Evolutionary conservation across 1,140 invertebrate genomes (phyloP), one percentile per base, ranked within the genome.

Genomic region (Diuraphis noxia): DNA sequence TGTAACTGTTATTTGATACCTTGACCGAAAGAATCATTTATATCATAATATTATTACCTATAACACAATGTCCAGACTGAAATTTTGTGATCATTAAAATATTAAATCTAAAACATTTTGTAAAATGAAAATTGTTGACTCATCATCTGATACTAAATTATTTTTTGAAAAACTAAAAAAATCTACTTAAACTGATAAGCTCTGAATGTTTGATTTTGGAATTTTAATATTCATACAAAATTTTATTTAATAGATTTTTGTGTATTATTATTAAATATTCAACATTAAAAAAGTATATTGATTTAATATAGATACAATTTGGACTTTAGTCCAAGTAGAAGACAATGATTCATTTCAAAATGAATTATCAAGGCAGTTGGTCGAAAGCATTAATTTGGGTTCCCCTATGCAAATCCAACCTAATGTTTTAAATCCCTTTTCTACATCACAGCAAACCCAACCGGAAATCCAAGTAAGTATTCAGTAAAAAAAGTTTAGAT

Each of bases 271-370:
- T 82, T 34, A 43, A 2, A 17, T 49, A 46, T 43, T 43, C 43
- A 34, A 23, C 46, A 34, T 52, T 87, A 56, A 87, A 52, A 19
- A 43, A 84, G 30, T 34, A 6, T 86, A 86, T 49, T 89, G 9
- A 34, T 52, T 38, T 38, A 19, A 25, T 81, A 46, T 25, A 91
- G 89, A 91, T 91, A 91, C 46, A 23, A 91, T 91, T 82, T 91
- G 89, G 89, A 91, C 89, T 46, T 52, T 91, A 7, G 89, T 91
- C 23, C 89, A 91, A 30, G 89, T 91, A 49, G 77, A 91, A 91
- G 89, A 91, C n/a, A 89, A 89, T 90, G 89, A 91, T 91, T 82
- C 77, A 52, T 91, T 91, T 81, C 89, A 91, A 81, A 91, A 81
- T 91, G 89, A 91, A 91, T 30, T 91, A 81, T 91, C 89, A 4